Conservation (phyloP, 1,140 invertebrate genomes). For the Musca domestica region DNA sequence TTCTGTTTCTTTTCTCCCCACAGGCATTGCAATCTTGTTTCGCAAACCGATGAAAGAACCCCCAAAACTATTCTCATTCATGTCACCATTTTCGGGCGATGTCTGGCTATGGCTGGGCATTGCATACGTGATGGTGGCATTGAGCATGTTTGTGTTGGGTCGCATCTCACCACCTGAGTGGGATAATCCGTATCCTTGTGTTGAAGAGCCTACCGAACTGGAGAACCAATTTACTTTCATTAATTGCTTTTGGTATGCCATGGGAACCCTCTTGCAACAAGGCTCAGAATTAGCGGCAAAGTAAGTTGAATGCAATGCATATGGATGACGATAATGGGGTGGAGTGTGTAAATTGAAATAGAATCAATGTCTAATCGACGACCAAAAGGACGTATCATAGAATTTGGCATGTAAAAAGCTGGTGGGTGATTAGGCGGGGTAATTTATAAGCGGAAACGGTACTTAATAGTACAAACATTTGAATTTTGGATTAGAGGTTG, state of each 20-base stretch:
- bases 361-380: no score
- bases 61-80: slow-evolving; percentile 76
- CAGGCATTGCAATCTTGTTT: slow-evolving; percentile 74
- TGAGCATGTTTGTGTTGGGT: slow-evolving; percentile 71
- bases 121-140: slow-evolving; percentile 71
- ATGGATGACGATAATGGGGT: background rate
- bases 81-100: slow-evolving; percentile 75
- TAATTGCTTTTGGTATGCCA: slow-evolving; percentile 60
- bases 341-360: no score
- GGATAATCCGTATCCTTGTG: slow-evolving; percentile 74
- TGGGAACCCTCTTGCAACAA: slow-evolving; percentile 78
- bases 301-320: slow-evolving; percentile 44
- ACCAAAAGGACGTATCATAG: no score
- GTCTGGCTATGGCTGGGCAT: slow-evolving; percentile 77
- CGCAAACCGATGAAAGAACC: slow-evolving; percentile 68
- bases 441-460: no score
- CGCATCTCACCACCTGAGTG: slow-evolving; percentile 73
- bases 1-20: background rate
- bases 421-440: background rate
- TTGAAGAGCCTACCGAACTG: slow-evolving; percentile 65
- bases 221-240: slow-evolving; percentile 69
- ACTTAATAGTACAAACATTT: no score
- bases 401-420: no score
- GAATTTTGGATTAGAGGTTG: no score
- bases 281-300: slow-evolving; percentile 79